Conservation (phyloP, 2,888 invertebrate genomes). For the Spilarctia lutea region DNA sequence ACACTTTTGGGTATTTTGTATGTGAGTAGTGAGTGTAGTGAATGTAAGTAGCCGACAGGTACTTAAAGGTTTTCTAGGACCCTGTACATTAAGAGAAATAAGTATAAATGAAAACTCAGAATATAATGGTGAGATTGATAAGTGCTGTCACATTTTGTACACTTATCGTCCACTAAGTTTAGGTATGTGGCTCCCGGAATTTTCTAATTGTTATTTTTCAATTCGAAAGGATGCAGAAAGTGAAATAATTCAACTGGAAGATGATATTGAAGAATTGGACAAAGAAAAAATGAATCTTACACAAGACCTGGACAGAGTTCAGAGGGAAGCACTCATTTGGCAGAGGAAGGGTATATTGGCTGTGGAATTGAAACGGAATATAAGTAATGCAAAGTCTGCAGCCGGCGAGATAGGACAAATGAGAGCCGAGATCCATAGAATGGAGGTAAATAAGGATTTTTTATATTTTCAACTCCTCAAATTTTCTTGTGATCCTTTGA, state of each 20-base stretch:
- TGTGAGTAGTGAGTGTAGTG: too few species aligned
- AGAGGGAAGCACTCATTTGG: conserved; percentile 92
- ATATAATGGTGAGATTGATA: too few species aligned
- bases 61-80: background rate
- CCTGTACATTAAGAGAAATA: background rate
- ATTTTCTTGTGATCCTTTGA: too few species aligned
- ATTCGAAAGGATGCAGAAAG: conserved; percentile 88
- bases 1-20: too few species aligned
- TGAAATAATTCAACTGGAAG: conserved; percentile 88
- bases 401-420: conserved; percentile 91
- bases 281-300: conserved; percentile 89
- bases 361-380: conserved; percentile 89
- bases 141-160: too few species aligned
- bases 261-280: conserved; percentile 88
- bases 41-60: background rate
- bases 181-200: background rate
- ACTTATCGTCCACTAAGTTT: too few species aligned
- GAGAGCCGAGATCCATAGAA: conserved; percentile 93
- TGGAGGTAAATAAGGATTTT: conserved; percentile 87
- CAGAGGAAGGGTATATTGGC: conserved; percentile 91
- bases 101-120: too few species aligned
- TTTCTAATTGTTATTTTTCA: background rate
- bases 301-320: conserved; percentile 87
- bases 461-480: too few species aligned
- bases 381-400: conserved; percentile 88